A percentile compares a stretch with the other conserved stretches of the same genome.
These are phyloP conservation scores for Tiliacea citrago DNA, from an alignment of 2,888 invertebrate genomes.

Conservation along the genomic window DNA sequence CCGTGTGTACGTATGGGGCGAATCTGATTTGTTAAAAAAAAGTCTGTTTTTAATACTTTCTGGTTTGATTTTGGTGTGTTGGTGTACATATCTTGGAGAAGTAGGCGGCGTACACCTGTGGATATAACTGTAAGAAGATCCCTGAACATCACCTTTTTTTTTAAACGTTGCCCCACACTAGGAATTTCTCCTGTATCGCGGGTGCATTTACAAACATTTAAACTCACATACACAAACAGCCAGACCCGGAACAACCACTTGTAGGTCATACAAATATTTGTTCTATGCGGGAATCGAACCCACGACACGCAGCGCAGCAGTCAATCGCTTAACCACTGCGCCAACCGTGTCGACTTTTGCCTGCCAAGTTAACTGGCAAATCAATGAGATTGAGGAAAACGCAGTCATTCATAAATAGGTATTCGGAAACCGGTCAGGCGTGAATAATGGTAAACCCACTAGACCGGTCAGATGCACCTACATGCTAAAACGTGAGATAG, in stretches of 20 bases:
- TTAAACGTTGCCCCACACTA: no score
- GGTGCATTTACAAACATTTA: no score
- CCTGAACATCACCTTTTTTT: neutral
- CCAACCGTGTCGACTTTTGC: no score
- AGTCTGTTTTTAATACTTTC: neutral
- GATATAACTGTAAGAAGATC: neutral
- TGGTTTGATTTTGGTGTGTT: neutral
- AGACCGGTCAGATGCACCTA: neutral
- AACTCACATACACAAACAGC: no score
- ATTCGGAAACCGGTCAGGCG: slow-evolving; percentile 27
- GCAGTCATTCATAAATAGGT: slow-evolving; percentile 18
- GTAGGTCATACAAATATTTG: no score
- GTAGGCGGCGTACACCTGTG: no score
- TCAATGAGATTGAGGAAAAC: slow-evolving; percentile 26
- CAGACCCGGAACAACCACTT: no score
- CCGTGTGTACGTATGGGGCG: neutral
- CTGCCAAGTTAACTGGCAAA: neutral
- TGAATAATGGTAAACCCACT: slow-evolving; percentile 7
- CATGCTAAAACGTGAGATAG: neutral
- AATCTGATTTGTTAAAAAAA: neutral
- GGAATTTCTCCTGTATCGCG: no score
- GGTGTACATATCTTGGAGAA: neutral
- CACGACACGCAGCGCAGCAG: no score
- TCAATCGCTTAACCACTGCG: no score
- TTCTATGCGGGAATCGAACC: no score